These are phyloP conservation scores for Drosophila neotestacea DNA, from an alignment of 2,888 invertebrate species.

Conservation along the genomic window DNA sequence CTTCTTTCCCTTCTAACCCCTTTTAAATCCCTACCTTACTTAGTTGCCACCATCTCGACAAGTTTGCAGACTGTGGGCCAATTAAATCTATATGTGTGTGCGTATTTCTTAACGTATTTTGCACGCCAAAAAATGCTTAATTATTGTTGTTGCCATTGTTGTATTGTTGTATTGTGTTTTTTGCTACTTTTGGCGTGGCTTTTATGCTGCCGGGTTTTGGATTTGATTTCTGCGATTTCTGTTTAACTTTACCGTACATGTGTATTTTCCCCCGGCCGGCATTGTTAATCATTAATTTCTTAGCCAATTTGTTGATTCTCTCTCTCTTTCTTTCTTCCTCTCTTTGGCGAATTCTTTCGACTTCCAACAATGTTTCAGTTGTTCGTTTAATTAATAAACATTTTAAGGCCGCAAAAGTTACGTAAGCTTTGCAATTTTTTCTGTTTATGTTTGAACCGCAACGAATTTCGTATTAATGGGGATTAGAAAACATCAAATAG, in stretches of 20 bases:
- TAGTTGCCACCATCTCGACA: not conserved
- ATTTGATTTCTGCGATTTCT: constrained; percentile 43
- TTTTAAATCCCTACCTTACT: not conserved
- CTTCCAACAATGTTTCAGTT: constrained; percentile 25
- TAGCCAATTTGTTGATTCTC: constrained; percentile 54
- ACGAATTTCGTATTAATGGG: constrained; percentile 4
- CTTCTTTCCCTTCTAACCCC: not conserved
- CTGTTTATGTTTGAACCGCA: not conserved
- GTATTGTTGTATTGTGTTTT: constrained; percentile 15
- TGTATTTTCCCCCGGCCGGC: constrained; percentile 22
- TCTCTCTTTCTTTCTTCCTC: not conserved
- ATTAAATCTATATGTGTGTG: constrained; percentile 41
- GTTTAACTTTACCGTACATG: constrained; percentile 13
- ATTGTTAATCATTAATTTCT: constrained; percentile 57
- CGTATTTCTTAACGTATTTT: constrained; percentile 47
- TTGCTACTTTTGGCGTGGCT: constrained; percentile 24
- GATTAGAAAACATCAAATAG: constrained; percentile 3
- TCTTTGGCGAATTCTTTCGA: constrained; percentile 4
- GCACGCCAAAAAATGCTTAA: constrained; percentile 50
- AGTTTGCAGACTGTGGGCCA: constrained; percentile 33
- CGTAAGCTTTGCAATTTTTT: constrained; percentile 32
- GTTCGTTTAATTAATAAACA: constrained; percentile 55
- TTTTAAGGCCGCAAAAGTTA: constrained; percentile 30
- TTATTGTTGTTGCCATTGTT: constrained; percentile 27
- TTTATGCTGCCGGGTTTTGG: constrained; percentile 35